These are phyloP conservation scores for Sitobion miscanthi DNA, from an alignment of 1,140 invertebrate species.

Conservation along the genomic window DNA sequence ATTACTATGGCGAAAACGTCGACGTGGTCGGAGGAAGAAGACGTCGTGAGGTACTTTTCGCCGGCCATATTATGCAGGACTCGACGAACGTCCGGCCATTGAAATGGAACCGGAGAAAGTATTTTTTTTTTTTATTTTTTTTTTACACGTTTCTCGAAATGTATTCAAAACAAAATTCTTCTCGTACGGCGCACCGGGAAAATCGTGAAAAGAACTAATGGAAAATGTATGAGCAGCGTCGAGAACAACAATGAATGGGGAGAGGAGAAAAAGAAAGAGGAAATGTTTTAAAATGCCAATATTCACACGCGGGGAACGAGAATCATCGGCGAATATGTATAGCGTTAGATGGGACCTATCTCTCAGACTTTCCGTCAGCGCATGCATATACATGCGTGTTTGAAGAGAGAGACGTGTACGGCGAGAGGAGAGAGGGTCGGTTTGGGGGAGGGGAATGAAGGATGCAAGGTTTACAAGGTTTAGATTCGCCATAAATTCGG, in stretches of 20 bases:
- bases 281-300: background rate
- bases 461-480: background rate
- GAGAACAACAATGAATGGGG: background rate
- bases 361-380: background rate
- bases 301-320: background rate
- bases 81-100: background rate
- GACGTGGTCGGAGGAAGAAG: background rate
- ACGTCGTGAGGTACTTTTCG: background rate
- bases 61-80: no score
- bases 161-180: constrained; percentile 1
- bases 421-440: no score
- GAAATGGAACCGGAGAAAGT: background rate
- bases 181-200: background rate
- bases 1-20: background rate
- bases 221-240: background rate
- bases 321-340: background rate
- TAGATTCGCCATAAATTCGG: background rate
- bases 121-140: background rate
- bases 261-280: no score
- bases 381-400: background rate
- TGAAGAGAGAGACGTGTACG: background rate
- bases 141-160: background rate
- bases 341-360: background rate
- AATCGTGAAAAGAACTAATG: constrained; percentile 14
- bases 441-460: background rate